A percentile compares a stretch with the other conserved stretches of the same genome.
These are phyloP conservation scores for Macrotis lagotis DNA, from an alignment of 2,113 vertebrate genomes.

Conservation along the genomic window DNA sequence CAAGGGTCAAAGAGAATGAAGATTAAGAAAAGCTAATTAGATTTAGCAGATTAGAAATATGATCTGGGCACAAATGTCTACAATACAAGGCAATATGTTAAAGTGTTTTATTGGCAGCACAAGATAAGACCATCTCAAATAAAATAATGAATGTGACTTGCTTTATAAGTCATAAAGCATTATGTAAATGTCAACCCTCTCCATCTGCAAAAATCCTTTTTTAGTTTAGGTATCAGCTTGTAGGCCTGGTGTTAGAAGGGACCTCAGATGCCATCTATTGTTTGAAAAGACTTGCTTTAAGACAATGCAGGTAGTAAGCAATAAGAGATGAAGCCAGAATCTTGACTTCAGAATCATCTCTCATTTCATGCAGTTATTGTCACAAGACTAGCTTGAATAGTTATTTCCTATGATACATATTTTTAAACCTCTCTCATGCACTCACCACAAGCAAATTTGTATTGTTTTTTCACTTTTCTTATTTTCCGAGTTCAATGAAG, in stretches of 20 bases:
- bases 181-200: neutral
- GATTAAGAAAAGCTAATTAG: neutral
- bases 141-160: neutral
- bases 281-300: neutral
- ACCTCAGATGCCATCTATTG: neutral
- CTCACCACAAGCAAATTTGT: neutral
- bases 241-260: neutral
- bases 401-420: neutral
- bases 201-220: neutral
- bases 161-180: neutral
- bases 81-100: neutral
- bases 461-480: neutral
- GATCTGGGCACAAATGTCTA: neutral
- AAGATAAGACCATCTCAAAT: neutral
- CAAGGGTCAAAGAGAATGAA: neutral
- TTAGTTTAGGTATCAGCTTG: neutral
- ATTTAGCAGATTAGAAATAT: neutral
- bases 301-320: neutral
- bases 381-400: neutral
- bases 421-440: neutral
- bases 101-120: neutral
- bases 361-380: neutral
- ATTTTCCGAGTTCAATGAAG: neutral
- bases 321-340: neutral
- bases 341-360: neutral